Base-by-base conservation (phyloP, 2,797 vertebrate genomes). In the Rhincodon typus region DNA sequence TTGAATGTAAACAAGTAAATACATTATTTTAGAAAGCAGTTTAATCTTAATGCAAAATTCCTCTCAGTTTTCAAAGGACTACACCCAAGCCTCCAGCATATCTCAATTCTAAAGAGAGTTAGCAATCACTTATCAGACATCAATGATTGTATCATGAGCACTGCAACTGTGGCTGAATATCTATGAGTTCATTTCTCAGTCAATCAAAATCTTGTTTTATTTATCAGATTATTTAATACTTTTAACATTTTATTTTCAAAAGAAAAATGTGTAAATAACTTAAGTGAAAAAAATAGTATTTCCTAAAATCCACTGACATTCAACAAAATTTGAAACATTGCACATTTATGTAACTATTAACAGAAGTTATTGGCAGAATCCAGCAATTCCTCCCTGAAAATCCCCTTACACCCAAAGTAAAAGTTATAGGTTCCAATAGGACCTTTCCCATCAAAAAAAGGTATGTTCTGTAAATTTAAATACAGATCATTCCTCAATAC, bases 31-130 rank as follows among this genome's bases (percentile, higher is more conserved):
- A 87, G 46, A 42, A 46, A 86, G 27, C 2, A 25, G 50, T 57
- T 87, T 53, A 90, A 57, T 62, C 27, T 6, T 62, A 3, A 27
- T n/a, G 53, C 87, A 53, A 88, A 57, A 57, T 23, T 46, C 27
- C 50, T 30, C 27, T 23, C 46, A 88, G 30, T 90, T 90, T 90
- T 57, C 87, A 90, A 34, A 53, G 53, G 50, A 53, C 25, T 34
- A 90, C 87, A 90, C 87, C 87, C 86, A 30, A 57, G 46, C 86
- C 50, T 88, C 86, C 87, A 90, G 50, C 50, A 87, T 53, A 87
- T 0, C 10, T 87, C 23, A 87, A 53, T 53, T 50, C 84, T 87
- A 46, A 53, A 27, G 7, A 86, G 46, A 23, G 53, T 53, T 53
- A 12, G 8, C 46, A 90, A 62, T 90, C 13, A 62, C 46, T 90